These are phyloP conservation scores for Bergia sp. DNA, from an alignment of 92 coral and sea anemone species.

Conservation along the genomic window DNA sequence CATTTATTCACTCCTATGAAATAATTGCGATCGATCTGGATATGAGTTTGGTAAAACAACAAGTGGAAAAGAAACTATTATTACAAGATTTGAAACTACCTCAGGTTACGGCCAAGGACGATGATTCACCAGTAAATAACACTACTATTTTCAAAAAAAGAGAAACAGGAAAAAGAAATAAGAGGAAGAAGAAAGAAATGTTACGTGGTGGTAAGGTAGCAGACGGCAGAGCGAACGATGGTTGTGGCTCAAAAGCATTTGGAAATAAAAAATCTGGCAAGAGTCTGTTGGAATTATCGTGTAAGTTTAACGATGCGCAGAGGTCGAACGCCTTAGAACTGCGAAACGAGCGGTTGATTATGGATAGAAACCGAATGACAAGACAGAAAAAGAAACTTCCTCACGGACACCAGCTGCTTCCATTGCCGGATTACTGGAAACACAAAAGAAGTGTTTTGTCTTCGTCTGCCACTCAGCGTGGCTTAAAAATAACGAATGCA, in stretches of 20 bases:
- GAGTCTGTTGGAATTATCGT: conserved; percentile 16
- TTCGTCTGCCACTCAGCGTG: conserved; percentile 54
- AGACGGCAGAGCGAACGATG: not conserved
- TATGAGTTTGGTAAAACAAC: not conserved
- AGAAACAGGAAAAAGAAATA: not conserved
- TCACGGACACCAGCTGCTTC: conserved; percentile 1
- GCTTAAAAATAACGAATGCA: conserved; percentile 32
- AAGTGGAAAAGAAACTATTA: not conserved
- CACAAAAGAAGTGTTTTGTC: conserved; percentile 38
- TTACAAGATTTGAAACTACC: conserved; percentile 1
- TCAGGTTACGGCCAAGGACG: not conserved
- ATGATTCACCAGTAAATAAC: not conserved
- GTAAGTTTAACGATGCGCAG: not conserved
- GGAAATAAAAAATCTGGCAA: not conserved
- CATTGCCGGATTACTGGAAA: conserved; percentile 28
- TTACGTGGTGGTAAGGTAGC: not conserved
- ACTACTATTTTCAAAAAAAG: not conserved
- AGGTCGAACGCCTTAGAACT: not conserved
- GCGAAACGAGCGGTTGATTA: not conserved
- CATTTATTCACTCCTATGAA: not conserved
- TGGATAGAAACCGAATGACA: not conserved
- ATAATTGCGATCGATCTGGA: not conserved
- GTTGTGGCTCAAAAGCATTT: not conserved
- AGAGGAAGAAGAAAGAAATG: not conserved
- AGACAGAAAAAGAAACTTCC: conserved; percentile 6